Evolutionary conservation across 2,113 vertebrate species (phyloP).

Genomic region (Burhinus oedicnemus): DNA sequence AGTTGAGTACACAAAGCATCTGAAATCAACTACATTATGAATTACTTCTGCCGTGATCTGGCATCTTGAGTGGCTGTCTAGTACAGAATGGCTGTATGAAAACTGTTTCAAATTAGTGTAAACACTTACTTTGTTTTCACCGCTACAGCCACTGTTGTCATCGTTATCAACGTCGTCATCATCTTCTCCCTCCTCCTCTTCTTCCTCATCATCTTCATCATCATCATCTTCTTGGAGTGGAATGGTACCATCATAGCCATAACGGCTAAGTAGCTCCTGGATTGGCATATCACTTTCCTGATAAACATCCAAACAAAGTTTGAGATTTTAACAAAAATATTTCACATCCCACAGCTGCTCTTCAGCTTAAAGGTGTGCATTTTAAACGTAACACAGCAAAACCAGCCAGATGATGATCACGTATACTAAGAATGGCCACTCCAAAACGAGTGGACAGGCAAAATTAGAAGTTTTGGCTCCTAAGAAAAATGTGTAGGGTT

Average conservation of each 20-base stretch:
- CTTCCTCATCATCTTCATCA: conserved; percentile 86
- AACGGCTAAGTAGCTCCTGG: conserved; percentile 92
- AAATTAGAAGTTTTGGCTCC: rapidly evolving
- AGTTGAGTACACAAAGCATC: neutral
- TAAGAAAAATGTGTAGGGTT: neutral
- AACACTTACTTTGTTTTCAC: conserved; percentile 80
- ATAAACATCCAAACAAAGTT: neutral
- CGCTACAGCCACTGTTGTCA: conserved; percentile 90
- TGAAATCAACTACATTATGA: neutral
- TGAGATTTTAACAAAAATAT: neutral
- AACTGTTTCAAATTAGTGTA: neutral
- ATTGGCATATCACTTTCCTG: conserved; percentile 98
- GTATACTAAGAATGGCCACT: rapidly evolving
- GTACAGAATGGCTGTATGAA: rapidly evolving
- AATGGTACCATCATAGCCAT: conserved; percentile 87
- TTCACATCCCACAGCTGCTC: neutral
- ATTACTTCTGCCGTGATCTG: neutral
- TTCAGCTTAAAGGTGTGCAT: neutral
- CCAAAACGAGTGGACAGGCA: neutral
- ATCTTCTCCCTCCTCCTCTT: conserved; percentile 86
- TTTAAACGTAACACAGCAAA: neutral
- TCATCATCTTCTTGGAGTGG: conserved; percentile 88
- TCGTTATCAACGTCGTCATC: conserved; percentile 89
- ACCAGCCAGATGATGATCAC: rapidly evolving
- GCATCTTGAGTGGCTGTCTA: neutral